phyloP scores from a whole-genome alignment of 2,113 vertebrate genomes.

The Malurus melanocephalus region DNA sequence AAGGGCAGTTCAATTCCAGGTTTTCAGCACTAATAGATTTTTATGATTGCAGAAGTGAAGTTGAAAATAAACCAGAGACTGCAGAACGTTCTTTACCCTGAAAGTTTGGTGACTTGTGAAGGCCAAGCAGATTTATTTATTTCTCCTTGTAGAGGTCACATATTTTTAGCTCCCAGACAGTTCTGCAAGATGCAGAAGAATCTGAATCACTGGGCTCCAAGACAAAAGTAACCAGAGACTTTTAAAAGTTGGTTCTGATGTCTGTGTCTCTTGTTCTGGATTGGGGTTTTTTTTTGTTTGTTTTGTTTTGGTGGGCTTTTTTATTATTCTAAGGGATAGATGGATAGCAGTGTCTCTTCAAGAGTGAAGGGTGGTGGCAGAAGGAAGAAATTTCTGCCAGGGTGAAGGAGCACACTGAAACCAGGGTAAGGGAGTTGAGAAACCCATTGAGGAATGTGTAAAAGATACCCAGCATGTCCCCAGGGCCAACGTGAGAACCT shows the following conservation, averaged over 20 bases:
- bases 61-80: slow-evolving; percentile 25
- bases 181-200: not conserved
- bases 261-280: not conserved
- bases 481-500: not conserved
- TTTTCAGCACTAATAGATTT: slow-evolving; percentile 23
- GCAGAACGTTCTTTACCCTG: not conserved
- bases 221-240: not conserved
- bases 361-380: not conserved
- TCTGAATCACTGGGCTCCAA: not conserved
- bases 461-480: not conserved
- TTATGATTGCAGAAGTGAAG: slow-evolving; percentile 34
- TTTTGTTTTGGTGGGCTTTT: not conserved
- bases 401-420: not conserved
- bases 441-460: not conserved
- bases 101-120: slow-evolving; percentile 10
- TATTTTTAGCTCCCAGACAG: slow-evolving; percentile 14
- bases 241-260: not conserved
- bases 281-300: not conserved
- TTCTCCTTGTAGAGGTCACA: slow-evolving; percentile 14
- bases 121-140: slow-evolving; percentile 26
- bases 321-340: not conserved
- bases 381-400: not conserved
- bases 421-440: not conserved
- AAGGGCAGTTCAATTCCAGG: not conserved
- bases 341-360: not conserved